These are phyloP conservation scores for Syritta pipiens DNA, from an alignment of 2,888 invertebrate genomes.

Conservation along the genomic window DNA sequence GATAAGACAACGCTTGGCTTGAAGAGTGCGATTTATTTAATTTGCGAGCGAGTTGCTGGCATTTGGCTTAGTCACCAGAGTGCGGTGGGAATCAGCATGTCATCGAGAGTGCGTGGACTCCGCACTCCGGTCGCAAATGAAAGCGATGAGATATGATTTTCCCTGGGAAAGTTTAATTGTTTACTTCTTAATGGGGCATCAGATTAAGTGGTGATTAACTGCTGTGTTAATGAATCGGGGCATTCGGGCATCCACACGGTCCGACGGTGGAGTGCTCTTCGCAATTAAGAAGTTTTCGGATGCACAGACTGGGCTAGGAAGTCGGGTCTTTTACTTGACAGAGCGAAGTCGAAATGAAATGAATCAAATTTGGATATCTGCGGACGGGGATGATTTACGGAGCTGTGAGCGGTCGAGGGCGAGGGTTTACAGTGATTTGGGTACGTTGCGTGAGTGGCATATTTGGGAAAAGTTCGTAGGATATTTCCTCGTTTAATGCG, in stretches of 20 bases:
- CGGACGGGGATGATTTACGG: too few relatives aligned
- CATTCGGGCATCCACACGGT: constrained; percentile 30
- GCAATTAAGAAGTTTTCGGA: constrained; percentile 31
- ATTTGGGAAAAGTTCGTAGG: too few relatives aligned
- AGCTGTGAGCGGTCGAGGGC: too few relatives aligned
- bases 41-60: constrained; percentile 42
- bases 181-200: constrained; percentile 66
- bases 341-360: background rate
- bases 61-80: constrained; percentile 22
- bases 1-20: background rate
- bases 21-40: constrained; percentile 45
- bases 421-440: too few relatives aligned
- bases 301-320: background rate
- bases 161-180: constrained; percentile 63
- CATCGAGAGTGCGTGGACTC: background rate
- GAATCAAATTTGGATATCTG: too few relatives aligned
- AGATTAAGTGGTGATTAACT: constrained; percentile 69
- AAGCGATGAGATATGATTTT: constrained; percentile 59
- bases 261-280: constrained; percentile 16
- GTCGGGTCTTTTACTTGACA: constrained; percentile 2
- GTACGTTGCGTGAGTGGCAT: too few relatives aligned
- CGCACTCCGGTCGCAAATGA: background rate
- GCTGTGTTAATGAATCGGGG: constrained; percentile 63
- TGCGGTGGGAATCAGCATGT: constrained; percentile 40
- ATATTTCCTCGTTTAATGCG: too few relatives aligned